These are phyloP conservation scores for Caenorhabditis tropicalis DNA, from an alignment of 1,140 invertebrate species.

Conservation along the genomic window DNA sequence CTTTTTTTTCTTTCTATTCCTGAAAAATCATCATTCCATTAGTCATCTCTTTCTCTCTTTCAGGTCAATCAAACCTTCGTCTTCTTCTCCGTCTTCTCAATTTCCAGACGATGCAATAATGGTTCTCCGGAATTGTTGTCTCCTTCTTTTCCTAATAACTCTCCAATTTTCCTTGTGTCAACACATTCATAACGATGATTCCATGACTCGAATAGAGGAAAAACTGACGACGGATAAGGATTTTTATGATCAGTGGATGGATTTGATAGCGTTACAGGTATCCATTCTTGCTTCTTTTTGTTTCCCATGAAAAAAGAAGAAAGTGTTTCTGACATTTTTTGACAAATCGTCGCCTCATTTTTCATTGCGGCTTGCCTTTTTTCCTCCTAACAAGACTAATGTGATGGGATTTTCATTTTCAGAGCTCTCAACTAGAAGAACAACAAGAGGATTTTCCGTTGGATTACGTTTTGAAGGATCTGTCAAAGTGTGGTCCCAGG, in stretches of 20 bases:
- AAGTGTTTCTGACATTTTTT: background rate
- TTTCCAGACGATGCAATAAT: background rate
- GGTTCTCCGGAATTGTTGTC: too few relatives aligned
- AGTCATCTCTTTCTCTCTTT: background rate
- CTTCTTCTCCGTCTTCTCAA: background rate
- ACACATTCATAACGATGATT: constrained; percentile 17
- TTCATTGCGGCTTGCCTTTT: background rate
- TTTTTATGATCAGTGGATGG: constrained; percentile 51
- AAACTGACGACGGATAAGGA: constrained; percentile 47
- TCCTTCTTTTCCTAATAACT: background rate
- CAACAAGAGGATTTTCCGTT: constrained; percentile 40
- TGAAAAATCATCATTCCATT: background rate
- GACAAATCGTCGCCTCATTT: background rate
- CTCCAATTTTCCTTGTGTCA: background rate
- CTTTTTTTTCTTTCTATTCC: background rate
- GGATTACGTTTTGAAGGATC: constrained; percentile 25
- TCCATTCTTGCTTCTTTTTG: too few relatives aligned
- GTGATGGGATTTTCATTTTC: background rate
- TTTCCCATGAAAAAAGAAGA: background rate
- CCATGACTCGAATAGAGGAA: constrained; percentile 30
- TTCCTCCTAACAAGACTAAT: too few relatives aligned
- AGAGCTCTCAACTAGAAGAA: constrained; percentile 47
- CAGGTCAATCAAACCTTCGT: constrained; percentile 28
- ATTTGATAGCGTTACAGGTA: constrained; percentile 49
- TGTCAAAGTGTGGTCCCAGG: background rate